Conservation (phyloP, 2,888 invertebrate genomes). For the Thymelicus sylvestris region DNA sequence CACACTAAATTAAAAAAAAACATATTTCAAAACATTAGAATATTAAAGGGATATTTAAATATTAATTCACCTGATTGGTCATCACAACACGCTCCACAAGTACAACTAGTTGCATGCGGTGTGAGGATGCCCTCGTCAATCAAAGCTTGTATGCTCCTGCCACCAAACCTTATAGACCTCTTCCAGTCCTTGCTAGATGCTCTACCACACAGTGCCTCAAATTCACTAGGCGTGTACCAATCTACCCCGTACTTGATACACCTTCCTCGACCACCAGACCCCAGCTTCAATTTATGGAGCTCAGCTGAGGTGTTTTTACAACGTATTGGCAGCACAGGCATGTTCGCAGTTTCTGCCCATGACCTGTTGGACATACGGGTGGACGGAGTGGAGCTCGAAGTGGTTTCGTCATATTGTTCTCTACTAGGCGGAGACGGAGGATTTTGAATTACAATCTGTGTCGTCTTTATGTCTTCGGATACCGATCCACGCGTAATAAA, state of each 20-base stretch:
- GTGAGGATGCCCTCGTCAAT: slow-evolving; percentile 96
- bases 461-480: slow-evolving; percentile 88
- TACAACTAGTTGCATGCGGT: slow-evolving; percentile 98
- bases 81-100: slow-evolving; percentile 97
- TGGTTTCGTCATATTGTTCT: slow-evolving; percentile 59
- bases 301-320: slow-evolving; percentile 98
- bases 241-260: slow-evolving; percentile 93
- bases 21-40: no score
- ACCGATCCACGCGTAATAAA: slow-evolving; percentile 89
- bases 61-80: slow-evolving; percentile 86
- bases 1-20: no score
- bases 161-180: slow-evolving; percentile 96
- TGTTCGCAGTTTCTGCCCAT: slow-evolving; percentile 92
- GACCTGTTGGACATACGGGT: slow-evolving; percentile 66
- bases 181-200: slow-evolving; percentile 99
- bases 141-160: slow-evolving; percentile 94
- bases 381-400: slow-evolving; percentile 48
- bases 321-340: slow-evolving; percentile 89
- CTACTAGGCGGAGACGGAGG: slow-evolving; percentile 64
- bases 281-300: slow-evolving; percentile 93
- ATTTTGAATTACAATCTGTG: slow-evolving; percentile 88
- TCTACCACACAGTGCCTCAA: slow-evolving; percentile 95
- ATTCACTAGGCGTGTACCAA: slow-evolving; percentile 98
- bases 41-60: neutral
- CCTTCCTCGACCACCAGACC: slow-evolving; percentile 95